phyloP scores from a whole-genome alignment of 2,113 vertebrate species.

The Regulus satrapa region DNA sequence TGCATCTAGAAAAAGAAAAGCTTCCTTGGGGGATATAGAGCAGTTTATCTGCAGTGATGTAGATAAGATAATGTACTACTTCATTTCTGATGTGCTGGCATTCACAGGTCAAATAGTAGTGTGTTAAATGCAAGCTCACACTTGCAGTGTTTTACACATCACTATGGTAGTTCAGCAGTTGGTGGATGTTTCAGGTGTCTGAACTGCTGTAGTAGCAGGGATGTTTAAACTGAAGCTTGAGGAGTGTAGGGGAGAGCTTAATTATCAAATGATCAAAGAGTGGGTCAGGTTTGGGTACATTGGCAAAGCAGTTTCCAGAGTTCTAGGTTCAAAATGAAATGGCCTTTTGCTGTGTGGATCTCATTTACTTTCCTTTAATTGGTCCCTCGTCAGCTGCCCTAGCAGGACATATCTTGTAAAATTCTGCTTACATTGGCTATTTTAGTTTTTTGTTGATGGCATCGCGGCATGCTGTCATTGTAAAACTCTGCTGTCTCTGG shows the following conservation, averaged over 20 bases:
- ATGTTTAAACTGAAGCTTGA: not conserved
- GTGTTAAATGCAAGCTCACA: not conserved
- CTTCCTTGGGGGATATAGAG: not conserved
- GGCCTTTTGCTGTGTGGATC: not conserved
- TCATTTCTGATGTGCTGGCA: not conserved
- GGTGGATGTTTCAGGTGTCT: not conserved
- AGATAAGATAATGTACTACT: not conserved
- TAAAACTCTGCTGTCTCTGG: not conserved
- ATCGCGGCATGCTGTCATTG: not conserved
- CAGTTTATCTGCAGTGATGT: not conserved
- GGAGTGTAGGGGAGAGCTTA: not conserved
- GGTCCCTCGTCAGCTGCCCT: not conserved
- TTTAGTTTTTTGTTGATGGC: not conserved
- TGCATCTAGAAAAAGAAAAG: not conserved
- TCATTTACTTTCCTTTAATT: slow-evolving; percentile 8
- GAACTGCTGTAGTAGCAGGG: not conserved
- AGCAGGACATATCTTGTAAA: not conserved
- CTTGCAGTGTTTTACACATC: not conserved
- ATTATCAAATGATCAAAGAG: not conserved
- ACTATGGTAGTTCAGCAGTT: not conserved
- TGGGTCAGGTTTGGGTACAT: not conserved
- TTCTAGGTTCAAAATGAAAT: not conserved
- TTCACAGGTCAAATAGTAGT: not conserved
- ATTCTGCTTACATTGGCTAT: not conserved
- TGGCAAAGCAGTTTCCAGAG: not conserved